Base-by-base conservation (phyloP, 2,888 invertebrate genomes). In the Synergus japonicus region DNA sequence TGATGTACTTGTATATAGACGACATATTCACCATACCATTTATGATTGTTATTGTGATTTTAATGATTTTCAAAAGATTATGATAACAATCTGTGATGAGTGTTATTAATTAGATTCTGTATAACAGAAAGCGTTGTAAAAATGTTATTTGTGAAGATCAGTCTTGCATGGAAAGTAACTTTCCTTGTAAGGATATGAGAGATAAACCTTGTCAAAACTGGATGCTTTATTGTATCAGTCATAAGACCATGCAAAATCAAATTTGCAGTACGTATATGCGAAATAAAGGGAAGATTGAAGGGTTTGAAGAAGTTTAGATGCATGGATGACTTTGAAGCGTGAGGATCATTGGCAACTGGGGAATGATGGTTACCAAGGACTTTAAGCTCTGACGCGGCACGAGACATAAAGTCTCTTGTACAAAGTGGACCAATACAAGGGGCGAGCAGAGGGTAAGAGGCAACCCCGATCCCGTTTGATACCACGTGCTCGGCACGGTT, bases 401-500 rank as follows among this genome's bases (percentile, higher is more conserved):
- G 73, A 73, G 73, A 73, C 73, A 54, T 49, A 73, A 54, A 43
- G 76, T 60, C 76, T 76, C 76, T 76, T 64, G 63, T 64, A 43
- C 76, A 76, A 76, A 63, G 76, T 63, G 64, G 44, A 77, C 66
- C 66, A 49, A 67, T 66, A 43, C 12, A 63, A 63, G 65, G 79
- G 60, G 76, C 44, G 58, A 76, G 78, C 43, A 76, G 66, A 81
- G 82, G 77, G 78, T 69, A 76, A 66, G 78, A 80, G 77, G 80
- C 77, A 76, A 69, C 76, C 76, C 76, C 77, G 69, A 79, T 79
- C 79, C 82, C 85, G 83, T 79, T 80, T 80, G 84, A 82, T 80
- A 83, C 82, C 81, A 85, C 85, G 85, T 85, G 85, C 78, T 82
- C 78, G 76, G 66, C 77, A 66, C 76, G 54, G 49, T 73, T 22